Percentiles rank a stretch among this genome's conserved stretches.
Evolutionary conservation across 2,888 invertebrate species (phyloP).

Genomic region (Stomorhina lunata): DNA sequence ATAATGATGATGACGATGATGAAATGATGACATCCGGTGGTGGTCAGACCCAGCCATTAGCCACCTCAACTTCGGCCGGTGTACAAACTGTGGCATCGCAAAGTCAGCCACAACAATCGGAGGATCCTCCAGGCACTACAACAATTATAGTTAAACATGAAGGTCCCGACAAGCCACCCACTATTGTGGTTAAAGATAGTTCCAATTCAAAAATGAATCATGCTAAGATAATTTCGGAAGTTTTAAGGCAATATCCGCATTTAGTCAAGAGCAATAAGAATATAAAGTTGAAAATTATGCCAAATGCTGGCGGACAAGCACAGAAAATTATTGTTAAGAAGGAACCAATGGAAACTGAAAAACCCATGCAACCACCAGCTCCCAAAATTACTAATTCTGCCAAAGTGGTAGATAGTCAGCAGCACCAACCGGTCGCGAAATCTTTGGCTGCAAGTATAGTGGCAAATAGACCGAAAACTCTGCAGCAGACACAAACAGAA

Average conservation of each 20-base stretch:
- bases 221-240: conserved; percentile 93
- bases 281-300: conserved; percentile 91
- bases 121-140: conserved; percentile 66
- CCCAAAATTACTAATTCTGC: neutral
- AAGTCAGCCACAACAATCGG: conserved; percentile 64
- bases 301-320: conserved; percentile 78
- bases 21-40: conserved; percentile 59
- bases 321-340: conserved; percentile 75
- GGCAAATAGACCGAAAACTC: conserved; percentile 30
- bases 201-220: conserved; percentile 83
- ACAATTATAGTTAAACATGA: conserved; percentile 77
- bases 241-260: conserved; percentile 93
- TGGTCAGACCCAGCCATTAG: conserved; percentile 49
- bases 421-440: conserved; percentile 18
- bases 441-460: conserved; percentile 17
- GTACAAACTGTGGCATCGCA: conserved; percentile 51
- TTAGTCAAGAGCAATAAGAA: conserved; percentile 92
- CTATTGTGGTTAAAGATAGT: conserved; percentile 78
- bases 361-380: conserved; percentile 55
- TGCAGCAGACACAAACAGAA: conserved; percentile 6
- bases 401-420: conserved; percentile 23
- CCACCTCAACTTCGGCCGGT: conserved; percentile 34
- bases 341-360: conserved; percentile 64
- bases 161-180: conserved; percentile 77
- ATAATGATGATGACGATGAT: conserved; percentile 79